phyloP scores from a whole-genome alignment of 2,888 invertebrate genomes.

The Aspidiotus destructor region DNA sequence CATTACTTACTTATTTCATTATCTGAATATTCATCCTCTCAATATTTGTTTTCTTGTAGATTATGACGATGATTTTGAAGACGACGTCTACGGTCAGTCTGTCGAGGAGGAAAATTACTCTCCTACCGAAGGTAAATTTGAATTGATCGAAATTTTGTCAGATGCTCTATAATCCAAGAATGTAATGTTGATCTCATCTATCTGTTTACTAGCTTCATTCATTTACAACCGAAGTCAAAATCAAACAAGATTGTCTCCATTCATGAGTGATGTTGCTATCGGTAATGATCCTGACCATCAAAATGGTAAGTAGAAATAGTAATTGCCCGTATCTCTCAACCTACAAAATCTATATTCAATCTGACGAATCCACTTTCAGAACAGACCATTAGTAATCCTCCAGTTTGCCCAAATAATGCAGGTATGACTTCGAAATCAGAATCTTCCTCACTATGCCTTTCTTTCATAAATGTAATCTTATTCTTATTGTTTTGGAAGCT shows the following conservation, averaged over 20 bases:
- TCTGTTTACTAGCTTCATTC: constrained; percentile 45
- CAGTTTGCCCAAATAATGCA: no score
- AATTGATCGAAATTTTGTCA: neutral
- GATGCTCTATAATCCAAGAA: constrained; percentile 4
- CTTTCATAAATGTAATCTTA: no score
- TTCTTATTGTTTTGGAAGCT: no score
- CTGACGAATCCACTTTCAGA: no score
- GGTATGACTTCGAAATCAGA: no score
- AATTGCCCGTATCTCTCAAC: no score
- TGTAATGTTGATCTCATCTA: constrained; percentile 23
- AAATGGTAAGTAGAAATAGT: no score
- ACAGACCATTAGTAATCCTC: no score
- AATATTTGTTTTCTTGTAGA: constrained; percentile 22
- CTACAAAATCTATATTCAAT: no score
- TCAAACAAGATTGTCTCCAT: constrained; percentile 54
- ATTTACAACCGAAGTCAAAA: constrained; percentile 64
- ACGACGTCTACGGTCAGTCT: constrained; percentile 86
- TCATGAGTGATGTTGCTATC: constrained; percentile 44
- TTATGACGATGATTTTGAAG: constrained; percentile 55
- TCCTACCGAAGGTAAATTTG: constrained; percentile 60
- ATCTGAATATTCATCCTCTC: neutral
- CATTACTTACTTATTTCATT: neutral
- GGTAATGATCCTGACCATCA: neutral
- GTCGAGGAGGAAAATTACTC: constrained; percentile 89
- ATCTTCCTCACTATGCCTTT: no score